Conservation (phyloP, 2,797 vertebrate species). For the Knipowitschia caucasica region DNA sequence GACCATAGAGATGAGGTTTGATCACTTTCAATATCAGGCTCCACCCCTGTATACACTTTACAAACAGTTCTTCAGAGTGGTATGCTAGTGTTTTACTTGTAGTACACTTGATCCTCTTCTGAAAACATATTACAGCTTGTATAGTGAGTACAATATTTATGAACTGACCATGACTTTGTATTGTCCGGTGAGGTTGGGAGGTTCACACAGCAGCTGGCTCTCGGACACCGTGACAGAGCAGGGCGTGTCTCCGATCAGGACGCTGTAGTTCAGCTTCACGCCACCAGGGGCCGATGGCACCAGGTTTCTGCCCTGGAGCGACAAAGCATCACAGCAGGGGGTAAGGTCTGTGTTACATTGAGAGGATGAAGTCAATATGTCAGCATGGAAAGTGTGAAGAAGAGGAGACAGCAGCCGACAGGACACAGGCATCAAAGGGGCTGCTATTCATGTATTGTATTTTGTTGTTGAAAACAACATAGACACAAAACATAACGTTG, state of each 20-base stretch:
- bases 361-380: conserved; percentile 32
- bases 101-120: neutral
- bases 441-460: neutral
- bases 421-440: conserved; percentile 38
- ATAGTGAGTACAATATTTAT: neutral
- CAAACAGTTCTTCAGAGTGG: too few relatives aligned
- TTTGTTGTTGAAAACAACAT: too few relatives aligned
- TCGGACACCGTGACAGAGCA: conserved; percentile 94
- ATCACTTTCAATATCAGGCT: too few relatives aligned
- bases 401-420: conserved; percentile 28
- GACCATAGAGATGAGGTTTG: too few relatives aligned
- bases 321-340: conserved; percentile 18
- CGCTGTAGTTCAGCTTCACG: conserved; percentile 95
- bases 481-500: too few relatives aligned
- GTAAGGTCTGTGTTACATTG: conserved; percentile 28
- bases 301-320: conserved; percentile 91
- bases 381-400: conserved; percentile 27
- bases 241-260: conserved; percentile 92
- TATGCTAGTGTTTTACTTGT: too few relatives aligned
- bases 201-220: conserved; percentile 95
- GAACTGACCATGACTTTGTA: conserved; percentile 88
- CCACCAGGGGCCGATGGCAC: conserved; percentile 90
- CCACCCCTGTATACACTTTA: too few relatives aligned
- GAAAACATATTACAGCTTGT: too few relatives aligned
- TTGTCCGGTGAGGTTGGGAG: conserved; percentile 91